These are phyloP conservation scores for Sebastes hopkinsi DNA, from an alignment of 2,797 vertebrate genomes.

Conservation along the genomic window DNA sequence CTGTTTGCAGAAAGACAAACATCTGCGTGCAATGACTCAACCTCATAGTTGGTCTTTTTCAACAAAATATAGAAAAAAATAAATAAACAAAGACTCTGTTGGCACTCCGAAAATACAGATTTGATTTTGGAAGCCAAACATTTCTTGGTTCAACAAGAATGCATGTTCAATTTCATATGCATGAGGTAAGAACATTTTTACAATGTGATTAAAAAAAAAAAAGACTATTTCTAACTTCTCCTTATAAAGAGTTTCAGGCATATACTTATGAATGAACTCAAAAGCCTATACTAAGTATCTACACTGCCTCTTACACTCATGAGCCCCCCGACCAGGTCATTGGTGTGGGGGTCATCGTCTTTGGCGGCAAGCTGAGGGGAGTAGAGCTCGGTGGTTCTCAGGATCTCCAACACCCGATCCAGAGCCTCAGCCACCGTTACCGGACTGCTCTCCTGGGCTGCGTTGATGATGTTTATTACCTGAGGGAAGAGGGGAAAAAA, in stretches of 20 bases:
- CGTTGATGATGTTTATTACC: slow-evolving; percentile 98
- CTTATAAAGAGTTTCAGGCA: slow-evolving; percentile 9
- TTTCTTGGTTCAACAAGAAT: slow-evolving; percentile 15
- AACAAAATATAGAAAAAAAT: not conserved
- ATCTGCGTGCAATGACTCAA: slow-evolving; percentile 14
- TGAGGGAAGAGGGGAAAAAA: slow-evolving; percentile 51
- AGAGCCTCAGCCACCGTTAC: slow-evolving; percentile 92
- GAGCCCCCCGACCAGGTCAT: slow-evolving; percentile 93
- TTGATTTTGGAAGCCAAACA: slow-evolving; percentile 1
- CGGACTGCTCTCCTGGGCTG: slow-evolving; percentile 95
- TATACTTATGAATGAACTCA: not conserved
- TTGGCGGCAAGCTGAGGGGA: slow-evolving; percentile 94
- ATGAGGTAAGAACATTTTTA: slow-evolving; percentile 31
- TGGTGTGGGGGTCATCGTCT: slow-evolving; percentile 95
- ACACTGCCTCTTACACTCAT: slow-evolving; percentile 81
- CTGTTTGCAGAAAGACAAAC: not conserved
- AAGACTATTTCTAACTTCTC: not conserved
- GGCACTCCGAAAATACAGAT: not conserved
- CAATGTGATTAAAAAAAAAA: not conserved
- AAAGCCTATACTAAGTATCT: not conserved
- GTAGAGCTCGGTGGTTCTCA: slow-evolving; percentile 94
- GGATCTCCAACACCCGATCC: slow-evolving; percentile 93
- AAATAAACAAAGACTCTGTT: slow-evolving; percentile 18
- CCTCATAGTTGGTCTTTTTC: slow-evolving; percentile 6
- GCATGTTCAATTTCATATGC: slow-evolving; percentile 8